Evolutionary conservation across 2,797 vertebrate genomes (phyloP).

Genomic region (Protonibea diacanthus): DNA sequence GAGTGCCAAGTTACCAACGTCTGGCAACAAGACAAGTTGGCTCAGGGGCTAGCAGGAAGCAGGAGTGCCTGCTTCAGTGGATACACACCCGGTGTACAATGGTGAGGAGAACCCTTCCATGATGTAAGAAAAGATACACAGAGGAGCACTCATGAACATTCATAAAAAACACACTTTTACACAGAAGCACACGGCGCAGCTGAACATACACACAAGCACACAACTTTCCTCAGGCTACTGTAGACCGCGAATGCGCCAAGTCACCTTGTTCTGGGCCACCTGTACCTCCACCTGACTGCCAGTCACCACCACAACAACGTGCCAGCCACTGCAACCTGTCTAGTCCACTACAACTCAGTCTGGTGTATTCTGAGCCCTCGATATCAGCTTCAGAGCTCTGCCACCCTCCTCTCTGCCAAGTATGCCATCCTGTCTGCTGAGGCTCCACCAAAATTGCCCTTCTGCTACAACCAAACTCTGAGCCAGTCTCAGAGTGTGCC

Average conservation of each 20-base stretch:
- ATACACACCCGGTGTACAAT: slow-evolving; percentile 62
- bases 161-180: slow-evolving; percentile 2
- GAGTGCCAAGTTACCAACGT: slow-evolving; percentile 73
- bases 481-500: slow-evolving; percentile 71
- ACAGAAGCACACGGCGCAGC: background rate
- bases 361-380: slow-evolving; percentile 71
- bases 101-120: slow-evolving; percentile 53
- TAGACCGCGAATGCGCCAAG: background rate
- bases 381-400: slow-evolving; percentile 54
- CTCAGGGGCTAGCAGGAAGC: slow-evolving; percentile 69
- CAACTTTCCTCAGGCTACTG: slow-evolving; percentile 5
- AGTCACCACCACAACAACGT: slow-evolving; percentile 11
- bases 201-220: slow-evolving; percentile 8
- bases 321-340: slow-evolving; percentile 70
- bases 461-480: slow-evolving; percentile 70
- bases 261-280: slow-evolving; percentile 4
- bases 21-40: slow-evolving; percentile 78
- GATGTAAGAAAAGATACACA: slow-evolving; percentile 35
- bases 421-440: slow-evolving; percentile 81
- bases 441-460: slow-evolving; percentile 77
- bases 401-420: slow-evolving; percentile 71
- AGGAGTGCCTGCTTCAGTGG: slow-evolving; percentile 70
- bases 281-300: slow-evolving; percentile 54
- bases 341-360: slow-evolving; percentile 65
- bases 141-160: slow-evolving; percentile 7